A percentile compares a stretch with the other conserved stretches of the same genome.
These are phyloP conservation scores for Pseudorhiza aurosa DNA, from an alignment of 30 jellyfish, hydroid and myxozoan species.

Conservation along the genomic window DNA sequence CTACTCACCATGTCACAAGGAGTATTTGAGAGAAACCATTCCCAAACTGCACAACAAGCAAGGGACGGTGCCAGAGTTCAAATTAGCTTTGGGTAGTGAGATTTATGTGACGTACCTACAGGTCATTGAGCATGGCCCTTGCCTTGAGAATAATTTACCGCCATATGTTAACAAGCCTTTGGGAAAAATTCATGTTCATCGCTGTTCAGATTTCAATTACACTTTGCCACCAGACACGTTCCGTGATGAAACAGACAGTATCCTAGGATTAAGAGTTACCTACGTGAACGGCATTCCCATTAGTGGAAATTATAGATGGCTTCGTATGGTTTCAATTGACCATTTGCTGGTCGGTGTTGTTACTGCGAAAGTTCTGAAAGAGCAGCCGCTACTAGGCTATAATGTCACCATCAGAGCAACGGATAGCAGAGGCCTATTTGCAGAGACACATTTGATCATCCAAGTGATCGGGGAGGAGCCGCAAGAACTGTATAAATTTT, in stretches of 20 bases:
- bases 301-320: conserved; percentile 77
- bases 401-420: conserved; percentile 84
- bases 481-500: conserved; percentile 56
- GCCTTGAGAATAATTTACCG: conserved; percentile 58
- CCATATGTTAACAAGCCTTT: conserved; percentile 57
- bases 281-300: conserved; percentile 70
- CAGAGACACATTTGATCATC: conserved; percentile 69
- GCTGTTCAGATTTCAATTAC: conserved; percentile 72
- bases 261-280: conserved; percentile 42
- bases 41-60: conserved; percentile 9
- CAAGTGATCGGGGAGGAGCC: conserved; percentile 61
- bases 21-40: background rate
- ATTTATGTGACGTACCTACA: conserved; percentile 44
- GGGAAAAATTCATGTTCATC: conserved; percentile 48
- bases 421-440: conserved; percentile 71
- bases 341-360: conserved; percentile 42
- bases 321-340: conserved; percentile 22
- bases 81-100: conserved; percentile 51
- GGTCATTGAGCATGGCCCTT: conserved; percentile 68
- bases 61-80: conserved; percentile 50
- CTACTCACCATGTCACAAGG: conserved; percentile 79
- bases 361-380: conserved; percentile 41
- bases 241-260: conserved; percentile 82
- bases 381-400: conserved; percentile 68
- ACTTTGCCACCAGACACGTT: conserved; percentile 62